phyloP scores from a whole-genome alignment of 2,113 vertebrate genomes.

The Hyperopisus bebe region DNA sequence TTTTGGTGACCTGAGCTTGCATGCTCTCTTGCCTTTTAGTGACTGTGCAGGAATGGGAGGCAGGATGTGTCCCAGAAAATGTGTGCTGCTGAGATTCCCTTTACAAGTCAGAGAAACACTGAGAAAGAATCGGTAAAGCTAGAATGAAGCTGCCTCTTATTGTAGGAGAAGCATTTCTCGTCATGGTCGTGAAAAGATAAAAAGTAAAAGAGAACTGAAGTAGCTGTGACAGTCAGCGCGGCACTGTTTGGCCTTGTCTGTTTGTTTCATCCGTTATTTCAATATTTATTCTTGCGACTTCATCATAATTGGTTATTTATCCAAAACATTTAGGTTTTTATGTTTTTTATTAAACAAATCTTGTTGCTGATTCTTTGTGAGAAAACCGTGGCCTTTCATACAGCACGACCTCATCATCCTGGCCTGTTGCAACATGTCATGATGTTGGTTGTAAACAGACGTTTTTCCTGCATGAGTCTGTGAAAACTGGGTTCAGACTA shows the following conservation, averaged over 20 bases:
- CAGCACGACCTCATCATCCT: neutral
- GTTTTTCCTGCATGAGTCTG: neutral
- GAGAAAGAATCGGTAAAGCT: neutral
- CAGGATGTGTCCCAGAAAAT: neutral
- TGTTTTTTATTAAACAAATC: neutral
- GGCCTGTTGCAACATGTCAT: neutral
- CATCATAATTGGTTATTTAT: neutral
- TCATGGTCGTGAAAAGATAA: neutral
- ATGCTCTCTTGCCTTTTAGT: neutral
- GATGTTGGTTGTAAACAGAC: neutral
- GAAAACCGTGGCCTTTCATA: neutral
- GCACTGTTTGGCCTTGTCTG: neutral
- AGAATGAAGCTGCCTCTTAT: neutral
- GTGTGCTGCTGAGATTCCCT: neutral
- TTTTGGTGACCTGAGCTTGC: neutral
- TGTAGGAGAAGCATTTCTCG: neutral
- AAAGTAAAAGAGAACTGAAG: neutral
- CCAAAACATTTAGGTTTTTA: neutral
- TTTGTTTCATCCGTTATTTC: neutral
- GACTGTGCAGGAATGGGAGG: neutral
- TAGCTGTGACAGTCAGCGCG: neutral
- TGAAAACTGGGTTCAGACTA: neutral
- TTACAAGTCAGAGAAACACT: neutral
- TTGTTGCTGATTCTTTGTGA: neutral
- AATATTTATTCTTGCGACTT: conserved; percentile 12